A percentile compares a stretch with the other conserved stretches of the same genome.
Evolutionary conservation across 2,888 invertebrate genomes (phyloP).

Genomic region (Galeruca laticollis): DNA sequence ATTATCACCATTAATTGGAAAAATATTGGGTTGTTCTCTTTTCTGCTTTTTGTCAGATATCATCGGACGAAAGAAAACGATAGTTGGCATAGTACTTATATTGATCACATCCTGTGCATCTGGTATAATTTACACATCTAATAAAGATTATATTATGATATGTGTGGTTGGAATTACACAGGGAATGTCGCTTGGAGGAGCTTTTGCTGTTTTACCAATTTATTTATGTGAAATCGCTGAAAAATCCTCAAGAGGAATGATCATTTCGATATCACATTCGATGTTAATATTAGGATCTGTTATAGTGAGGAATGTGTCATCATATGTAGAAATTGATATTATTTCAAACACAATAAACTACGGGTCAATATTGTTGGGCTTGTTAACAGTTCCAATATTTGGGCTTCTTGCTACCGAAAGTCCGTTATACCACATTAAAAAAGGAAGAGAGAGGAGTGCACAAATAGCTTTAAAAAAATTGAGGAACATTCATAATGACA

Average conservation of each 20-base stretch:
- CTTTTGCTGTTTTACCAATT: slow-evolving; percentile 5
- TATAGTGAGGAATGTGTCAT: neutral
- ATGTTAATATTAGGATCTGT: neutral
- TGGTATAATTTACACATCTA: neutral
- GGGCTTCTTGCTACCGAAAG: neutral
- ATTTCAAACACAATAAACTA: neutral
- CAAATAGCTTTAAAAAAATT: neutral
- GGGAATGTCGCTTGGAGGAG: slow-evolving; percentile 5
- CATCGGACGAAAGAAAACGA: neutral
- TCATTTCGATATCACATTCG: neutral
- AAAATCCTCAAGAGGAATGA: neutral
- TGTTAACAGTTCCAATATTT: neutral
- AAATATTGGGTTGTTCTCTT: neutral
- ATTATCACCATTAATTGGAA: neutral
- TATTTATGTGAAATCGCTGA: slow-evolving; percentile 15
- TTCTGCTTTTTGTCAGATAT: neutral
- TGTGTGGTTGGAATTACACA: neutral
- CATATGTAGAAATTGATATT: neutral
- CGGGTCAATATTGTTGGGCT: neutral
- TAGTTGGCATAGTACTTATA: neutral
- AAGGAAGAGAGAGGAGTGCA: neutral
- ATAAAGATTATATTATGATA: neutral
- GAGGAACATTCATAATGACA: neutral
- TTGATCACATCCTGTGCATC: neutral
- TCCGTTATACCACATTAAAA: slow-evolving; percentile 3